Conservation (phyloP, 1,140 invertebrate species). For the Drosophila sturtevanti region DNA sequence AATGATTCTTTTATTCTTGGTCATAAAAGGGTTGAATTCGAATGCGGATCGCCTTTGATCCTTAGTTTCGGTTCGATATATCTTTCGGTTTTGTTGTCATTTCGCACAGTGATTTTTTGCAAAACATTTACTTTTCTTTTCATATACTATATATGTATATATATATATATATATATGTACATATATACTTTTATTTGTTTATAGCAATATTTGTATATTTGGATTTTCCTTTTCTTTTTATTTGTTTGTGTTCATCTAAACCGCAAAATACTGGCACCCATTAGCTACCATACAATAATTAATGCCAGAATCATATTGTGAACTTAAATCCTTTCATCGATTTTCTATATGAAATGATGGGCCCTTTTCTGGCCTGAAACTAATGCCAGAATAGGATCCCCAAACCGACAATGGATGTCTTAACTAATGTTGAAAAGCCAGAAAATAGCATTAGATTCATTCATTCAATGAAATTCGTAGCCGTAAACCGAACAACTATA, state of each 20-base stretch:
- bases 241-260: conserved; percentile 28
- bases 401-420: conserved; percentile 10
- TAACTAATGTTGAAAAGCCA: conserved; percentile 15
- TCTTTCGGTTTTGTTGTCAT: conserved; percentile 31
- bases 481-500: background rate
- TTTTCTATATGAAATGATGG: background rate
- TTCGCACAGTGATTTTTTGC: conserved; percentile 48
- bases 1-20: conserved; percentile 48
- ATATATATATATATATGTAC: conserved; percentile 39
- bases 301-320: background rate
- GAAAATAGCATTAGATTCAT: conserved; percentile 70
- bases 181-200: conserved; percentile 46
- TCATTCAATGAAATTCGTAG: conserved; percentile 30
- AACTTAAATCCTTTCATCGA: background rate
- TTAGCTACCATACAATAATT: conserved; percentile 12
- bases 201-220: conserved; percentile 49
- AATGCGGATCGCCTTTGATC: conserved; percentile 52
- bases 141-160: background rate
- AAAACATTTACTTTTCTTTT: conserved; percentile 23
- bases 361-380: background rate
- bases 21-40: conserved; percentile 62
- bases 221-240: conserved; percentile 22
- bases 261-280: conserved; percentile 31
- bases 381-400: background rate
- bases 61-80: conserved; percentile 17